Percentiles rank a stretch among this genome's conserved stretches.
Evolutionary conservation across 1,140 invertebrate genomes (phyloP).

Genomic region (Euwallacea similis): DNA sequence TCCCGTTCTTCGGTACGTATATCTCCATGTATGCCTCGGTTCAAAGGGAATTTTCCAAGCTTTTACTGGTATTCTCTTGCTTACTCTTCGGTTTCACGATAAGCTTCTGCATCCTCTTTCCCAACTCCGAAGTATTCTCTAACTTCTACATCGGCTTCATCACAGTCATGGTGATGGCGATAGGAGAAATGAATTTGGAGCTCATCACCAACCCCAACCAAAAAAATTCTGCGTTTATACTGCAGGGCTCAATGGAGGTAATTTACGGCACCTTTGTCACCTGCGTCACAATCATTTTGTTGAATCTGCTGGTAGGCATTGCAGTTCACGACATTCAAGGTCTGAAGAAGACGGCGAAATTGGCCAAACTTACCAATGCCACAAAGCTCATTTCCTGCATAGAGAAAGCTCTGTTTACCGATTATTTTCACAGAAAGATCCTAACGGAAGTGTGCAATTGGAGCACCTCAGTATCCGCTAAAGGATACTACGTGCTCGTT

Average conservation of each 20-base stretch:
- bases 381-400: constrained; percentile 35
- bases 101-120: constrained; percentile 83
- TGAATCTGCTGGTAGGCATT: constrained; percentile 39
- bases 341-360: constrained; percentile 32
- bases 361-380: constrained; percentile 35
- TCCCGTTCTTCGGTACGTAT: constrained; percentile 82
- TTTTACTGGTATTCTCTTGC: constrained; percentile 79
- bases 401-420: constrained; percentile 26
- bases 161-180: constrained; percentile 86
- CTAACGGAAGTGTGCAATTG: constrained; percentile 53
- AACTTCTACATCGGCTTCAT: constrained; percentile 77
- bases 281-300: constrained; percentile 34
- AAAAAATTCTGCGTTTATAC: constrained; percentile 53
- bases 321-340: constrained; percentile 40
- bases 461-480: constrained; percentile 58
- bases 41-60: constrained; percentile 79
- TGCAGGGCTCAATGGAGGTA: constrained; percentile 30
- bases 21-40: constrained; percentile 85
- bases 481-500: constrained; percentile 17
- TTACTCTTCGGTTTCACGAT: constrained; percentile 81
- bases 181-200: constrained; percentile 76
- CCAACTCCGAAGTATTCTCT: constrained; percentile 73
- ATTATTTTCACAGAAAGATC: constrained; percentile 26
- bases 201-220: constrained; percentile 64
- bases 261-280: constrained; percentile 32